Conservation (phyloP, 1,140 invertebrate genomes). For the Euwallacea similis region DNA sequence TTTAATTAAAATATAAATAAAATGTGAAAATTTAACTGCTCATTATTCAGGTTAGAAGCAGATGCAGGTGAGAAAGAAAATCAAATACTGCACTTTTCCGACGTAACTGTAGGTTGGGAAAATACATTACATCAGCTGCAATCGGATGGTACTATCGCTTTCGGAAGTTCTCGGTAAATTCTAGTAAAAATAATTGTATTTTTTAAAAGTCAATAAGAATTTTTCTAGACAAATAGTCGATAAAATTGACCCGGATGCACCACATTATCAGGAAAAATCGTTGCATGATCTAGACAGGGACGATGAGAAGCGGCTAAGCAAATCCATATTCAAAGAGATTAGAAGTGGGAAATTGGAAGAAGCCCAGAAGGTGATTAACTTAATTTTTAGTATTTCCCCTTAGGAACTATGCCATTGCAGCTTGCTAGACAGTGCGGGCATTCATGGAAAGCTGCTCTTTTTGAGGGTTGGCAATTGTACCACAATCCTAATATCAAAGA, state of each 20-base stretch:
- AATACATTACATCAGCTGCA: constrained; percentile 85
- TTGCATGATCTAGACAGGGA: constrained; percentile 88
- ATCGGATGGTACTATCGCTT: constrained; percentile 58
- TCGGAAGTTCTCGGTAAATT: constrained; percentile 52
- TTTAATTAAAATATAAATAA: neutral
- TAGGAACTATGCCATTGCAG: constrained; percentile 45
- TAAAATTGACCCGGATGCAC: constrained; percentile 91
- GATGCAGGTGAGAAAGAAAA: constrained; percentile 73
- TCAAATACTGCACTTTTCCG: constrained; percentile 70
- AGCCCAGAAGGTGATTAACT: constrained; percentile 64
- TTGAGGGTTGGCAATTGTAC: constrained; percentile 86
- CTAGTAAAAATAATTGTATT: neutral
- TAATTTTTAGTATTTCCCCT: neutral
- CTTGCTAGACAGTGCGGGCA: constrained; percentile 84
- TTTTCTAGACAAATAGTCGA: constrained; percentile 61
- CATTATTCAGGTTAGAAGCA: constrained; percentile 66
- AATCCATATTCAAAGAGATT: constrained; percentile 73
- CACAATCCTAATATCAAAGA: constrained; percentile 76
- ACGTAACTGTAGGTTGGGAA: constrained; percentile 83
- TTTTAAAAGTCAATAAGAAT: no score
- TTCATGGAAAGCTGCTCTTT: constrained; percentile 83
- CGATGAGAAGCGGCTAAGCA: constrained; percentile 77
- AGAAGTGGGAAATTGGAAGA: constrained; percentile 82
- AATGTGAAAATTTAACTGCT: neutral
- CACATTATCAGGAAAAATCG: constrained; percentile 73